Conservation (phyloP, 1,140 invertebrate genomes). For the Yoshiicerus persimilis region DNA sequence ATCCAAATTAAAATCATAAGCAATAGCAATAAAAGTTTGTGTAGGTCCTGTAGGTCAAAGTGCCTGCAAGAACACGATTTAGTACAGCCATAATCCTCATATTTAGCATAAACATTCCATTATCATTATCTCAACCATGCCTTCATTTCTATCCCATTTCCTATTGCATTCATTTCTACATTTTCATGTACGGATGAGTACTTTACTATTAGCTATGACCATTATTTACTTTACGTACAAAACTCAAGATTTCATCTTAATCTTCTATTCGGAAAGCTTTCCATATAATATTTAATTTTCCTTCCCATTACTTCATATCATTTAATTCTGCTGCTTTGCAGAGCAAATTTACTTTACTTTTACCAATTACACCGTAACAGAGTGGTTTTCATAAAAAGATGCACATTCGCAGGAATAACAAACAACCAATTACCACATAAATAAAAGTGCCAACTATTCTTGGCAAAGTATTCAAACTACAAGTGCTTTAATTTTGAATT, state of each 20-base stretch:
- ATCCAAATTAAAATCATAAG: neutral
- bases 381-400: too few species aligned
- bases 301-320: too few species aligned
- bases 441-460: too few species aligned
- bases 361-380: too few species aligned
- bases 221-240: neutral
- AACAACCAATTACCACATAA: too few species aligned
- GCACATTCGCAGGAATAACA: too few species aligned
- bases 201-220: neutral
- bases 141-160: neutral
- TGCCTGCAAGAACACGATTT: neutral
- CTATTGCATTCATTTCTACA: neutral
- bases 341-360: too few species aligned
- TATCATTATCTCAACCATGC: neutral
- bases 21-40: neutral
- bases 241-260: neutral
- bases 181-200: neutral
- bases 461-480: too few species aligned
- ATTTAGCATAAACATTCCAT: constrained; percentile 21
- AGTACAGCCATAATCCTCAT: constrained; percentile 2
- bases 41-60: neutral
- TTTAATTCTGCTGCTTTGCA: neutral
- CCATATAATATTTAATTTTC: neutral
- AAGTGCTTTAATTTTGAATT: too few species aligned
- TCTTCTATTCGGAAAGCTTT: neutral